Conservation (phyloP, 2,888 invertebrate species). For the Andrena marginata region DNA sequence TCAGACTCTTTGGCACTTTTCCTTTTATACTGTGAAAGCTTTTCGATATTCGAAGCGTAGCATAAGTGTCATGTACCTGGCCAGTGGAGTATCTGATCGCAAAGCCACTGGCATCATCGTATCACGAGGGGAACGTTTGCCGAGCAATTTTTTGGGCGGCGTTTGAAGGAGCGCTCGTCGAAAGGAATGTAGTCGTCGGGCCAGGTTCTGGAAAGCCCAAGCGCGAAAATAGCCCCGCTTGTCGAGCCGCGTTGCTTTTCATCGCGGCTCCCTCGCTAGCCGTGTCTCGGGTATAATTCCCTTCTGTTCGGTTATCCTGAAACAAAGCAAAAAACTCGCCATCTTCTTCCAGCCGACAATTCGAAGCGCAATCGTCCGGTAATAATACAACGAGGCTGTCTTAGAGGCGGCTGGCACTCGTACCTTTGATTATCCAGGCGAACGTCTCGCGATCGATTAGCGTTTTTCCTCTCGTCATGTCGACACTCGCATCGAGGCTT, state of each 20-base stretch:
- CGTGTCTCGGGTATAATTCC: slow-evolving; percentile 45
- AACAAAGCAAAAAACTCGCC: slow-evolving; percentile 45
- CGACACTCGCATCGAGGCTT: background rate
- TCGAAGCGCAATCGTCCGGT: slow-evolving; percentile 39
- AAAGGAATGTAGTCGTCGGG: slow-evolving; percentile 64
- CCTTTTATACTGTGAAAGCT: background rate
- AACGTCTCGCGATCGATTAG: slow-evolving; percentile 25
- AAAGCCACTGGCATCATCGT: background rate
- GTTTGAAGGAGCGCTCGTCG: slow-evolving; percentile 20
- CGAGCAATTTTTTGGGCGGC: slow-evolving; percentile 26
- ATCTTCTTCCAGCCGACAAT: slow-evolving; percentile 43
- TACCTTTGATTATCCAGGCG: slow-evolving; percentile 21
- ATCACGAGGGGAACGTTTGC: background rate
- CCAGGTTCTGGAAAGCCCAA: slow-evolving; percentile 66
- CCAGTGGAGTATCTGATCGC: background rate
- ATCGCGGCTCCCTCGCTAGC: slow-evolving; percentile 34
- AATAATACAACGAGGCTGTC: slow-evolving; percentile 44
- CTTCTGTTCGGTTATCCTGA: slow-evolving; percentile 26
- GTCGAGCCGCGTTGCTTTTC: slow-evolving; percentile 58
- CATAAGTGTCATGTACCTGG: background rate
- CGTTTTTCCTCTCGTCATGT: slow-evolving; percentile 1
- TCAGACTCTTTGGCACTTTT: background rate
- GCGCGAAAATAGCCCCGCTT: slow-evolving; percentile 68
- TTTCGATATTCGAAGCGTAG: background rate
- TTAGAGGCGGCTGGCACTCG: slow-evolving; percentile 13